Conservation (phyloP, 2,888 invertebrate species). For the Synanthedon andrenaeformis region DNA sequence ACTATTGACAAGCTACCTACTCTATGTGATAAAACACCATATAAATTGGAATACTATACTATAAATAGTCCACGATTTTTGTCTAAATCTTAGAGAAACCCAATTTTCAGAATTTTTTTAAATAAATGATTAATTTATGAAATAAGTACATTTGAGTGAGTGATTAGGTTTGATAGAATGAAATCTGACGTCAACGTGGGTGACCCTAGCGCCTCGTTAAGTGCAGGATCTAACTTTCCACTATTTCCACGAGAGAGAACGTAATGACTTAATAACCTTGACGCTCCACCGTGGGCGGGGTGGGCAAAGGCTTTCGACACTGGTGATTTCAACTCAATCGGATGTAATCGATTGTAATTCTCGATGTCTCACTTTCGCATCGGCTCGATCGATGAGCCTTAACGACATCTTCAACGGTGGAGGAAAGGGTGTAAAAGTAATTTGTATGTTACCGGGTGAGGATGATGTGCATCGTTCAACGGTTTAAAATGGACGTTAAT, state of each 20-base stretch:
- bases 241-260: not conserved
- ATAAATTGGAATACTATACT: no score
- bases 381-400: slow-evolving; percentile 11
- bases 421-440: slow-evolving; percentile 3
- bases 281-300: slow-evolving; percentile 24
- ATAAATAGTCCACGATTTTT: no score
- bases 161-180: no score
- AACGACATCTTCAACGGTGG: slow-evolving; percentile 4
- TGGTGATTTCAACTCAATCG: slow-evolving; percentile 21
- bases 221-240: not conserved
- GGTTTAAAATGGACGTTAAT: slow-evolving; percentile 4
- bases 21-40: no score
- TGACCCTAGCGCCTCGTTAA: no score
- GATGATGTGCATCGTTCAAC: not conserved
- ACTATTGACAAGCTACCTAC: no score
- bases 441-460: not conserved
- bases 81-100: no score
- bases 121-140: no score
- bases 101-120: no score
- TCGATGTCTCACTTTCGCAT: slow-evolving; percentile 33
- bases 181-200: no score
- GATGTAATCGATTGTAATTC: slow-evolving; percentile 35
- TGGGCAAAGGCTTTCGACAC: slow-evolving; percentile 26
- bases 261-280: slow-evolving; percentile 12
- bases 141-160: no score